phyloP scores from a whole-genome alignment of 2,113 vertebrate genomes.

The Siphamia tubifer region DNA sequence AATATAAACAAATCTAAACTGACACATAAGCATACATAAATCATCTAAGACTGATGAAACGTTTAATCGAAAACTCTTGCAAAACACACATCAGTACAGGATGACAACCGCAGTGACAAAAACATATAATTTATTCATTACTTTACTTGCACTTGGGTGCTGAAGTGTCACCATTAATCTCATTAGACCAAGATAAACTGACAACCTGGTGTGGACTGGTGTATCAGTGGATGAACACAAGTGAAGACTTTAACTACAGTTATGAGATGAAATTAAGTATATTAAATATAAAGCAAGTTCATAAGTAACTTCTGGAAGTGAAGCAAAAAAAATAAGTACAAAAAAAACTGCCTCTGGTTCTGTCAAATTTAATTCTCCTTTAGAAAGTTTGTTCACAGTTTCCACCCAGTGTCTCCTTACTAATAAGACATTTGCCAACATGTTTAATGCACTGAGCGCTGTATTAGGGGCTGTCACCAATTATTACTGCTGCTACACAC shows the following conservation, averaged over 20 bases:
- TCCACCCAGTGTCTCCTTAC: constrained; percentile 10
- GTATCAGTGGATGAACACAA: not conserved
- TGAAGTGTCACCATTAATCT: not conserved
- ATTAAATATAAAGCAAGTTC: constrained; percentile 1
- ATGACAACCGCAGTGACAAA: no score
- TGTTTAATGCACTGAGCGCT: constrained; percentile 17
- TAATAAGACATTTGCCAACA: constrained; percentile 44
- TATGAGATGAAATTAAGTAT: not conserved
- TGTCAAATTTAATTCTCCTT: constrained; percentile 24
- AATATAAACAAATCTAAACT: no score
- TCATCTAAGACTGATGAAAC: no score
- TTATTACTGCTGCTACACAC: constrained; percentile 19
- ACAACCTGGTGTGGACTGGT: not conserved
- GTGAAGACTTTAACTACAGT: not conserved
- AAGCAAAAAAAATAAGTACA: not conserved
- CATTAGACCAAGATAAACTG: not conserved
- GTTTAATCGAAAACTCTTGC: no score
- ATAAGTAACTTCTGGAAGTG: not conserved
- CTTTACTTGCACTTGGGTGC: no score
- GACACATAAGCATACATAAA: no score
- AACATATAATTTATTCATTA: no score
- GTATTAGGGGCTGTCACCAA: not conserved
- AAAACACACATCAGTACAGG: no score
- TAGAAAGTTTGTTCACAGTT: constrained; percentile 2
- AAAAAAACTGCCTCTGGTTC: not conserved